Evolutionary conservation across 1,140 invertebrate species (phyloP).

Genomic region (Ctenoplectra terminalis): DNA sequence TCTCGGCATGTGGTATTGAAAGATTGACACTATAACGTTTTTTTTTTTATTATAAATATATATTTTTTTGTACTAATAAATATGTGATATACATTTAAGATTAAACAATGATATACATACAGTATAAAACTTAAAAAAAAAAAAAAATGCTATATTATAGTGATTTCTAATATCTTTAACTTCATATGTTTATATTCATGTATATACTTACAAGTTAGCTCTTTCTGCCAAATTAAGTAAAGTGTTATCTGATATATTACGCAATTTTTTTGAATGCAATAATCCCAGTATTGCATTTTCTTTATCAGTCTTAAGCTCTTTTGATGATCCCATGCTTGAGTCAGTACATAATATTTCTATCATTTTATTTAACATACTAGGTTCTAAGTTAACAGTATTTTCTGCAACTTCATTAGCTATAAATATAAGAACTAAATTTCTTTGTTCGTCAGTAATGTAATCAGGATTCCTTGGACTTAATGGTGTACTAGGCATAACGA

Average conservation of each 20-base stretch:
- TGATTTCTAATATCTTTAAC: not conserved
- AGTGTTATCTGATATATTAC: constrained; percentile 83
- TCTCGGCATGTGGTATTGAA: not conserved
- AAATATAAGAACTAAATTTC: constrained; percentile 85
- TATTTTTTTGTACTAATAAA: not conserved
- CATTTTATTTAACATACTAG: constrained; percentile 77
- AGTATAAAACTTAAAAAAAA: constrained; percentile 11
- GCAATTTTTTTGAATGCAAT: constrained; percentile 87
- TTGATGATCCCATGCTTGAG: constrained; percentile 81
- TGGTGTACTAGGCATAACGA: constrained; percentile 86
- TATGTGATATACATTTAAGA: not conserved
- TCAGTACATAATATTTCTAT: constrained; percentile 84
- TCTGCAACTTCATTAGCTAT: constrained; percentile 77
- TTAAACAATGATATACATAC: not conserved
- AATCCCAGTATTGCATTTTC: constrained; percentile 92
- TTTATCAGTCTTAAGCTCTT: constrained; percentile 87
- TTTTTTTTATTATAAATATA: not conserved
- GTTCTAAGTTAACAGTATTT: constrained; percentile 75
- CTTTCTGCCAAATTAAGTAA: constrained; percentile 85
- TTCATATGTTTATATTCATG: constrained; percentile 9
- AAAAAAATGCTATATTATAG: constrained; percentile 15
- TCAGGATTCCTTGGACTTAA: constrained; percentile 73
- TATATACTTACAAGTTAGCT: constrained; percentile 86
- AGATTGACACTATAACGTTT: not conserved
- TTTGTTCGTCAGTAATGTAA: constrained; percentile 81